These are phyloP conservation scores for Diplogasteroides magnus DNA, from an alignment of 1,140 invertebrate genomes.

Conservation along the genomic window DNA sequence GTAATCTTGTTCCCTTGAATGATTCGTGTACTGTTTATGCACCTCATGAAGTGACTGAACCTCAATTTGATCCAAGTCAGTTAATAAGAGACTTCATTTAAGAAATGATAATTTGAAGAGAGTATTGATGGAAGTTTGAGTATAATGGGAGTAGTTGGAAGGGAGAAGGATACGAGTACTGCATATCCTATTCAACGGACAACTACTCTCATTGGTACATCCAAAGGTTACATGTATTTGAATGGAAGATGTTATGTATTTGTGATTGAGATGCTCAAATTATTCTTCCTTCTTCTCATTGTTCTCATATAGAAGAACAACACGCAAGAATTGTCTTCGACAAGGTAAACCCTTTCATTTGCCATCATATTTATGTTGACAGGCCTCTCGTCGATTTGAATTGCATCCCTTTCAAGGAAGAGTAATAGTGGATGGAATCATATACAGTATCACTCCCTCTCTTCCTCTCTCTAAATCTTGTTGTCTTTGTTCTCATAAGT, in stretches of 20 bases:
- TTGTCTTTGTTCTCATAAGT: no score
- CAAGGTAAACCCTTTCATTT: conserved; percentile 9
- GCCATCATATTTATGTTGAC: conserved; percentile 1
- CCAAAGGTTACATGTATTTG: background rate
- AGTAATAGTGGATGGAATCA: conserved; percentile 9
- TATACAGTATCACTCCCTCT: conserved; percentile 1
- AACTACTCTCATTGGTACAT: background rate
- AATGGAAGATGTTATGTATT: no score
- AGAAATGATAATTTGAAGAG: no score
- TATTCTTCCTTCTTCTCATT: no score
- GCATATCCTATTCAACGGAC: conserved; percentile 25
- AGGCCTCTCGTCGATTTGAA: conserved; percentile 21
- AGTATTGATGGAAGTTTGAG: no score
- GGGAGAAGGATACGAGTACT: background rate
- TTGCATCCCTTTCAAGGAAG: background rate
- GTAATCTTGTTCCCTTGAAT: no score
- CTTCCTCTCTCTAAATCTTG: background rate
- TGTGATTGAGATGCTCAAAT: no score
- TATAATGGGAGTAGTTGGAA: conserved; percentile 29
- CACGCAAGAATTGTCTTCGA: conserved; percentile 20
- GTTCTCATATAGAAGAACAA: conserved; percentile 2
- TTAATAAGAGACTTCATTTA: no score
- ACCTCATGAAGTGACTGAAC: no score
- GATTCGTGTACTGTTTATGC: no score
- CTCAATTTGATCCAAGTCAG: no score